Evolutionary conservation across 2,888 invertebrate species (phyloP), one percentile per base, ranked within the genome.

Genomic region (Lasioglossum villosulum): DNA sequence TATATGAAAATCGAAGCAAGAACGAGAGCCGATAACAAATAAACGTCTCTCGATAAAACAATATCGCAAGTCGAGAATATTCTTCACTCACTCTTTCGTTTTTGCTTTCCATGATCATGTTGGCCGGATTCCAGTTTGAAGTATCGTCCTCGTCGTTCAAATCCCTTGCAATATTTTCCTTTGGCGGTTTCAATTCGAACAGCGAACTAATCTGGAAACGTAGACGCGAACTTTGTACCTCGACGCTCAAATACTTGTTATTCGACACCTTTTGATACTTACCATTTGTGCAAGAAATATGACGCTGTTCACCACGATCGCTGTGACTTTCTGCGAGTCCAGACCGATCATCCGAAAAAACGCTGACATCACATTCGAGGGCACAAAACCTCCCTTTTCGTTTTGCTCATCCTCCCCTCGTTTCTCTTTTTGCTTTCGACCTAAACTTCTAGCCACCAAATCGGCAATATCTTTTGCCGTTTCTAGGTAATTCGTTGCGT

Each of bases 201-300:
- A 96, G 94, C 19, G 97, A 96, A 83, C 97, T 96, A 90, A 97
- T 97, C 97, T 97, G 95, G 86, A 95, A 96, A 39, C 76, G 72
- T 19, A 1, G 82, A 39, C 59, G 34, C 39, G 16, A 48, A 75
- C 23, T 23, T 2, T 19, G 30, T 14, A 63, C 30, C 0, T 14
- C 16, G 2, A 6, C 5, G 2, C 5, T 30, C 0, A 16, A 19
- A 16, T 30, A 16, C 2, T 63, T 30, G 0, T 30, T 16, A 63
- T 30, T 19, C 1, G 8, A 6, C 6, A 19, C 2, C 6, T 30
- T 6, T 12, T 12, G n/a, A 56, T 56, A 66, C 59, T 96, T 95
- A 98, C 98, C 97, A 98, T 96, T 95, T 98, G 98, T 1, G 98
- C 98, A 27, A 98, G 96, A 95, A 98, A 98, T 87, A 98, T 97